phyloP scores from a whole-genome alignment of 2,888 invertebrate genomes.

The Julus scandinavius region DNA sequence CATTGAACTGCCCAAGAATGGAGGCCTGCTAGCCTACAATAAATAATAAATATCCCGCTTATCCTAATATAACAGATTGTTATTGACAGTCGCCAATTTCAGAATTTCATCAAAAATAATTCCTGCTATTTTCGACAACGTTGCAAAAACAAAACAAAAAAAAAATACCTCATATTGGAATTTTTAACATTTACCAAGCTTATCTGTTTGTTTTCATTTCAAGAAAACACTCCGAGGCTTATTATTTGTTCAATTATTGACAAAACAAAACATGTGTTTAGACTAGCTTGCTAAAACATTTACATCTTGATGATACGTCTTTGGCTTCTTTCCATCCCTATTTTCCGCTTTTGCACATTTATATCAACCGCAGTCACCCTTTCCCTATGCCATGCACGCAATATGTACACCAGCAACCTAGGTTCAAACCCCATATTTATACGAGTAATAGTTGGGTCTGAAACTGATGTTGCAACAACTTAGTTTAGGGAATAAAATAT shows the following conservation, averaged over 20 bases:
- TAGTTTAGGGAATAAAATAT: neutral
- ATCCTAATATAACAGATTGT: neutral
- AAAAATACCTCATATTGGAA: neutral
- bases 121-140: neutral
- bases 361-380: neutral
- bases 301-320: neutral
- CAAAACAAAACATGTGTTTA: neutral
- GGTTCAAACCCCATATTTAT: neutral
- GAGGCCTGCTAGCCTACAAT: neutral
- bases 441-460: neutral
- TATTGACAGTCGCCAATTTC: neutral
- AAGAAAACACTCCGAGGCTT: neutral
- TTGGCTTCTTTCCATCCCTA: neutral
- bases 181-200: neutral
- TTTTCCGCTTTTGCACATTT: neutral
- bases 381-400: neutral
- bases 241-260: constrained; percentile 31
- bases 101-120: constrained; percentile 7
- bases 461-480: neutral
- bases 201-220: neutral
- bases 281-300: constrained; percentile 30
- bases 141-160: neutral
- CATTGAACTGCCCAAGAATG: neutral
- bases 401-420: neutral
- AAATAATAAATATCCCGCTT: neutral